Base-by-base conservation (phyloP, 2,113 vertebrate genomes). In the Brienomyrus longianalis region DNA sequence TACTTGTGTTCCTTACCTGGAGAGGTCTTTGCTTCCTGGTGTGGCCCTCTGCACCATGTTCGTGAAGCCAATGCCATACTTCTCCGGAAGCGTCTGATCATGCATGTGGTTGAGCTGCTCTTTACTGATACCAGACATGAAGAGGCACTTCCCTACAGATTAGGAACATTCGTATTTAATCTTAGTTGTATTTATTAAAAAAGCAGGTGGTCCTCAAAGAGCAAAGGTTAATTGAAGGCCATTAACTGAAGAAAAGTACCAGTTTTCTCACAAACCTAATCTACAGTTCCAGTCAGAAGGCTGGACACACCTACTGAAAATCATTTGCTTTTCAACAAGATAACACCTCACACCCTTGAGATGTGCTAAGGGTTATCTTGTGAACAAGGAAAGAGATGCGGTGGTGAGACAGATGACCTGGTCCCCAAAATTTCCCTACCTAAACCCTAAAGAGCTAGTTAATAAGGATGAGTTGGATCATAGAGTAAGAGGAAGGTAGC, bases 21-120 rank as follows among this genome's bases (percentile, higher is more conserved):
- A 97, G 11, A 99, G 97, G 91, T 99, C 98, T 92, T 99, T 99
- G 95, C 98, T 99, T 88, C 98, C 98, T 21, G 98, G 98, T 0
- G 98, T 99, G 5, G 98, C 99, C 94, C 98, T 97, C 93, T 99
- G 98, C 54, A 99, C 98, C 98, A 99, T 99, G 90, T 99, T 99
- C 92, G 98, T 99, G 93, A 99, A 99, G 59, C 98, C 98, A 77
- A 99, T 99, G 31, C 97, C 96, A 0, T 99, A 98, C 54, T 96
- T 97, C 90, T 97, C 97, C 0, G 98, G 98, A 89, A 99, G 95
- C 1, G 94, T 97, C 91, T 98, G 95, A 91, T 99, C 98, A 6
- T 99, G 97, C 96, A 97, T 96, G 93, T 97, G 97, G 93, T 95
- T 99, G 89, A 99, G 95, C 88, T 99, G 98, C 90, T 97, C 92